Base-by-base conservation (phyloP, 2,888 invertebrate species). In the Amphipoea lucens region DNA sequence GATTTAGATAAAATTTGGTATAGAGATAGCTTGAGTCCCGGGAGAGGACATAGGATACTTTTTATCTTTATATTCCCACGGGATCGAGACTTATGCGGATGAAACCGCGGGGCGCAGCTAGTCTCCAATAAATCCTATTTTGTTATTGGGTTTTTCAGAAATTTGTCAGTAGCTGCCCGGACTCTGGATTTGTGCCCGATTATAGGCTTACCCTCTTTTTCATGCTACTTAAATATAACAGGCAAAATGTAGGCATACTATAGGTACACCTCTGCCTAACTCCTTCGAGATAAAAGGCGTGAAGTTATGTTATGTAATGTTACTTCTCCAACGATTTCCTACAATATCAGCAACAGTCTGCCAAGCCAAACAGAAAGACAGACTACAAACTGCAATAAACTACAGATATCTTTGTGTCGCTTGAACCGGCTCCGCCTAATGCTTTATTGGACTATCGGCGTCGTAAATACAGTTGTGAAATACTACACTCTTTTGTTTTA, bases 401-500 rank as follows among this genome's bases (percentile, higher is more conserved):
- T 63, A 74, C 23, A 74, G 70, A 79, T 76, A 79, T 83, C 74
- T 83, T 82, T 40, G 42, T 54, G 54, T 20, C 54, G 54, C 54
- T 54, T 54, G 67, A 67, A 73, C 73, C 42, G 67, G 75, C 42
- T 14, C 20, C n/a, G 17, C 29, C 36, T 78, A 63, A 68, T 83
- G 76, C 40, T 83, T 74, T 83, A 83, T 80, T 76, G 76, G 63
- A 70, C 60, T 20, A 74, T 71, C 74, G 70, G 12, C 20, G 66
- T 78, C 48, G 79, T 79, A 83, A 83, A 83, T 83, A 68, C 48
- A 20, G 36, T 45, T 71, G 72, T 76, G 74, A 83, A 80, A 83
- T 79, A 79, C 63, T 74, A 65, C 67, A 74, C 57, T 45, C 63
- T 69, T 80, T 83, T 76, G 51, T 79, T 80, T 78, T 45, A 29